phyloP scores from a whole-genome alignment of 2,888 invertebrate species.

The Acleris literana region DNA sequence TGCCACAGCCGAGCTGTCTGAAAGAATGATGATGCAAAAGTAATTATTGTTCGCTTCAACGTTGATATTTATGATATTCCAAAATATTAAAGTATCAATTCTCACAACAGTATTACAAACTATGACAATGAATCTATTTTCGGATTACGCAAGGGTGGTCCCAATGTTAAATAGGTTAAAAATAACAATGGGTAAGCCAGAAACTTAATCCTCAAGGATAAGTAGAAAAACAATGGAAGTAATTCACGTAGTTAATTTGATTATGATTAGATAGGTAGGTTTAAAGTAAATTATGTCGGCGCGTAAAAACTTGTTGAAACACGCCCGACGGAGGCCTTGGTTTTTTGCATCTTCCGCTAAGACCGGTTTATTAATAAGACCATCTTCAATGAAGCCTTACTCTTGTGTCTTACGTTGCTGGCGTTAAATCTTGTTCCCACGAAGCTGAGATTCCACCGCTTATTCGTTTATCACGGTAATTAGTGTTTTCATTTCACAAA shows the following conservation, averaged over 20 bases:
- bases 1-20: slow-evolving; percentile 27
- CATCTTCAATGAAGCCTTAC: slow-evolving; percentile 44
- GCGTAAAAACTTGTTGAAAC: slow-evolving; percentile 42
- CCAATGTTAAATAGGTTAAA: slow-evolving; percentile 11
- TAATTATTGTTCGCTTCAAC: slow-evolving; percentile 22
- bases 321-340: slow-evolving; percentile 39
- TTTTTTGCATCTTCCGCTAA: slow-evolving; percentile 62
- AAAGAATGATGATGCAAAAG: slow-evolving; percentile 29
- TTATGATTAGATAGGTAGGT: slow-evolving; percentile 25
- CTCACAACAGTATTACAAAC: slow-evolving; percentile 18
- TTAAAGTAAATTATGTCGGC: slow-evolving; percentile 14
- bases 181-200: slow-evolving; percentile 23
- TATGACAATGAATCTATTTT: slow-evolving; percentile 12
- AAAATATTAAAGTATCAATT: slow-evolving; percentile 19
- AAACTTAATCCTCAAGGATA: slow-evolving; percentile 35
- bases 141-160: slow-evolving; percentile 34
- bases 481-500: slow-evolving; percentile 20
- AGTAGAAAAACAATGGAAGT: slow-evolving; percentile 24
- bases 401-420: slow-evolving; percentile 37
- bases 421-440: slow-evolving; percentile 39
- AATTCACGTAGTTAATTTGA: slow-evolving; percentile 16
- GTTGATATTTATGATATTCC: slow-evolving; percentile 15
- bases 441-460: slow-evolving; percentile 24
- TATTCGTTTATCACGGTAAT: slow-evolving; percentile 13
- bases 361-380: slow-evolving; percentile 56